These are phyloP conservation scores for Teinopalpus imperialis DNA, from an alignment of 2,888 invertebrate genomes.

Conservation along the genomic window DNA sequence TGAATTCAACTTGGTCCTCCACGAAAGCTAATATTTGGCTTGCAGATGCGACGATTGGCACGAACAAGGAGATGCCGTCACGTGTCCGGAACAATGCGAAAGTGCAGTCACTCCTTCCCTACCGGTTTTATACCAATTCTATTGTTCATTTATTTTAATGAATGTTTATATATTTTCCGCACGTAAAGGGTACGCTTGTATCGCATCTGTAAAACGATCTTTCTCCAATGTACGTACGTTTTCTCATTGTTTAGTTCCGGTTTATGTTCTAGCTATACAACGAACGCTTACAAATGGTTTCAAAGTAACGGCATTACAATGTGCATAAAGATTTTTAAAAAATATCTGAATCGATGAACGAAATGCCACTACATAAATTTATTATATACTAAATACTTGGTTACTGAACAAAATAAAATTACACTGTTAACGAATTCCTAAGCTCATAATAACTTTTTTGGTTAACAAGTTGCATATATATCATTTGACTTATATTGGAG, in stretches of 20 bases:
- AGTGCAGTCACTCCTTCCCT: conserved; percentile 6
- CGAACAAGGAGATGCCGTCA: conserved; percentile 14
- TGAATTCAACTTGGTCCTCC: conserved; percentile 3
- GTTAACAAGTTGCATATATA: too few relatives aligned
- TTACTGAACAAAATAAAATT: too few relatives aligned
- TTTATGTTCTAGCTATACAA: conserved; percentile 10
- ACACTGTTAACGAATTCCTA: too few relatives aligned
- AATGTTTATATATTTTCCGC: conserved; percentile 8
- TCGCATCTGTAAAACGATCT: not conserved
- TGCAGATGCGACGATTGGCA: conserved; percentile 31
- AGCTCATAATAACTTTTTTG: too few relatives aligned
- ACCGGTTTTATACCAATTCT: conserved; percentile 10
- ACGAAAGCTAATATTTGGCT: conserved; percentile 37
- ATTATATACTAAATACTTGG: too few relatives aligned
- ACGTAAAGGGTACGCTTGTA: conserved; percentile 4
- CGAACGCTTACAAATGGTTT: too few relatives aligned
- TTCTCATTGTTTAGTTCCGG: conserved; percentile 16
- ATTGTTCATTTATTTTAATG: conserved; percentile 11
- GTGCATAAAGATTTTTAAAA: too few relatives aligned
- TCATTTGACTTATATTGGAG: too few relatives aligned
- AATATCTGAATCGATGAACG: too few relatives aligned
- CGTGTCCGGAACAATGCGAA: conserved; percentile 21
- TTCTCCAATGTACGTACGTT: not conserved
- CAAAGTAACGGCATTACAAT: too few relatives aligned
- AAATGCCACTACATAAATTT: too few relatives aligned